Evolutionary conservation across 2,888 invertebrate genomes (phyloP).

Genomic region (Thecocarcelia acutangulata): DNA sequence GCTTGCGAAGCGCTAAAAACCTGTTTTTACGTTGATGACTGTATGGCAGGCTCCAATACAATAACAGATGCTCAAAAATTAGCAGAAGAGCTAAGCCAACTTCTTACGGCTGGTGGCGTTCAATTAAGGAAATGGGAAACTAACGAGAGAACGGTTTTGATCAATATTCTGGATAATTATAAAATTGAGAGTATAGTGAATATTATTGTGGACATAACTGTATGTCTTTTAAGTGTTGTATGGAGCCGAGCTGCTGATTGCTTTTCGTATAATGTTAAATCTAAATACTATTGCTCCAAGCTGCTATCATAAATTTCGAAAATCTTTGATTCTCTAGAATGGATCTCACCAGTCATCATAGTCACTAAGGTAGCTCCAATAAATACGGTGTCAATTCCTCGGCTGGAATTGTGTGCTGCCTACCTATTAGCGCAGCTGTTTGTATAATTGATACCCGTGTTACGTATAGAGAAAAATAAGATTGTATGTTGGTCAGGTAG

Average conservation of each 20-base stretch:
- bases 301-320: constrained; percentile 47
- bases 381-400: constrained; percentile 18
- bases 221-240: constrained; percentile 18
- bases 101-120: constrained; percentile 44
- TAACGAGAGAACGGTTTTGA: constrained; percentile 9
- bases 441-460: too few relatives aligned
- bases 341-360: too few relatives aligned
- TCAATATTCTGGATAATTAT: constrained; percentile 5
- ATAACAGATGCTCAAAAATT: constrained; percentile 1
- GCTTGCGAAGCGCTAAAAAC: too few relatives aligned
- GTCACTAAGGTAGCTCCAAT: constrained; percentile 34
- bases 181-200: constrained; percentile 32
- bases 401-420: too few relatives aligned
- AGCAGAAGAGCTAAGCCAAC: constrained; percentile 13
- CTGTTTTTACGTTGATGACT: too few relatives aligned
- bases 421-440: too few relatives aligned
- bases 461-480: too few relatives aligned
- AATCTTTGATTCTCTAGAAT: constrained; percentile 41
- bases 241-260: constrained; percentile 15
- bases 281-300: neutral
- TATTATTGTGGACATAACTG: constrained; percentile 22
- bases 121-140: too few relatives aligned
- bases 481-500: too few relatives aligned
- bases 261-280: constrained; percentile 31
- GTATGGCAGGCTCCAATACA: constrained; percentile 47